Evolutionary conservation across 2,113 vertebrate genomes (phyloP).

Genomic region (Todiramphus saurophagus): DNA sequence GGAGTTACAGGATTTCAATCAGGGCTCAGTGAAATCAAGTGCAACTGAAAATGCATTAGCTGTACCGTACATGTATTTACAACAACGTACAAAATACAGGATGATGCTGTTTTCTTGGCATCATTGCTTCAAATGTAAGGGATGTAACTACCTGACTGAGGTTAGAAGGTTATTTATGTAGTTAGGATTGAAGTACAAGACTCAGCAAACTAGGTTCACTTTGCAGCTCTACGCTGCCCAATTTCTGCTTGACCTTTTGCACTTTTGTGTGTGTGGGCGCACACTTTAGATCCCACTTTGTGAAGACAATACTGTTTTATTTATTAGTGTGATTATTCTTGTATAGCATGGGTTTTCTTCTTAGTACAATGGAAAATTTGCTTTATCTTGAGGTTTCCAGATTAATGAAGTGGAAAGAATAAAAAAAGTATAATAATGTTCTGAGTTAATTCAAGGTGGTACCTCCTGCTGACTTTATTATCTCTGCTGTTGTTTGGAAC

Average conservation of each 20-base stretch:
- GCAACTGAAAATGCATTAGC: neutral
- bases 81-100: neutral
- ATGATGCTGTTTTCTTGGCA: neutral
- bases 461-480: neutral
- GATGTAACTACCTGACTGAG: neutral
- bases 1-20: neutral
- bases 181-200: neutral
- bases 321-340: neutral
- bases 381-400: neutral
- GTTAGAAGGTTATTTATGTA: neutral
- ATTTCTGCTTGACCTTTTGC: neutral
- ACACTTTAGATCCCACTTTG: neutral
- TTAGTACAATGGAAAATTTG: neutral
- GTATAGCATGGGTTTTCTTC: neutral
- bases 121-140: neutral
- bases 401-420: neutral
- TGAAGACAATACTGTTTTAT: neutral
- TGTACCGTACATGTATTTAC: neutral
- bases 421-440: neutral
- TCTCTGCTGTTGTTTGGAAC: neutral
- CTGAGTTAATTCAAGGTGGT: neutral
- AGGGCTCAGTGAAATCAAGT: neutral
- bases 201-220: neutral
- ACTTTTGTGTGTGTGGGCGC: accelerated
- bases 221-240: neutral